phyloP scores from a whole-genome alignment of 2,113 vertebrate species.

The Sardina pilchardus region DNA sequence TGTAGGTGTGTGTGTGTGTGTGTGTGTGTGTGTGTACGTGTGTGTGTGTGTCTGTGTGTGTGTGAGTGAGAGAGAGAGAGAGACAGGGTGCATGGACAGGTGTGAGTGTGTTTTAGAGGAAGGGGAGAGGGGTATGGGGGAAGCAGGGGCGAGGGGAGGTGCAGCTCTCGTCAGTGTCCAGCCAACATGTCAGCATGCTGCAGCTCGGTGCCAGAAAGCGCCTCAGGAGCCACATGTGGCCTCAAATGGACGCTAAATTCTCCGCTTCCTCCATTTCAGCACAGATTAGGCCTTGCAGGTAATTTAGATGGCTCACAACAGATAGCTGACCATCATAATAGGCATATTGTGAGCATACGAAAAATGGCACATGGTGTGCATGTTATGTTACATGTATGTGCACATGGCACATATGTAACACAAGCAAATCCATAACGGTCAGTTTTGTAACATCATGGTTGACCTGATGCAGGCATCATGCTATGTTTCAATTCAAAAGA shows the following conservation, averaged over 20 bases:
- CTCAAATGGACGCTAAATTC: conserved; percentile 36
- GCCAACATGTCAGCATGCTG: conserved; percentile 43
- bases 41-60: background rate
- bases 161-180: background rate
- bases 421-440: background rate
- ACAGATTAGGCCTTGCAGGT: background rate
- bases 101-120: background rate
- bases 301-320: background rate
- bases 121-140: conserved; percentile 1
- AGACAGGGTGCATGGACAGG: background rate
- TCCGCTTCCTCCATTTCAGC: conserved; percentile 23
- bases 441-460: too few relatives aligned
- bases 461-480: too few relatives aligned
- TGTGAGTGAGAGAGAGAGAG: background rate
- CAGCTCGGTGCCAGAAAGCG: conserved; percentile 37
- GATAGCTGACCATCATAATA: background rate
- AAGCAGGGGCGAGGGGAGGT: conserved; percentile 27
- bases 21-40: background rate
- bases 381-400: too few relatives aligned
- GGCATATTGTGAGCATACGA: background rate
- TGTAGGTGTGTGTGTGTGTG: background rate
- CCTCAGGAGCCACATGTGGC: conserved; percentile 41
- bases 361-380: background rate
- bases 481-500: too few relatives aligned
- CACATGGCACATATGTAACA: too few relatives aligned